Evolutionary conservation across 2,888 invertebrate genomes (phyloP).

Genomic region (Dusona sp.): DNA sequence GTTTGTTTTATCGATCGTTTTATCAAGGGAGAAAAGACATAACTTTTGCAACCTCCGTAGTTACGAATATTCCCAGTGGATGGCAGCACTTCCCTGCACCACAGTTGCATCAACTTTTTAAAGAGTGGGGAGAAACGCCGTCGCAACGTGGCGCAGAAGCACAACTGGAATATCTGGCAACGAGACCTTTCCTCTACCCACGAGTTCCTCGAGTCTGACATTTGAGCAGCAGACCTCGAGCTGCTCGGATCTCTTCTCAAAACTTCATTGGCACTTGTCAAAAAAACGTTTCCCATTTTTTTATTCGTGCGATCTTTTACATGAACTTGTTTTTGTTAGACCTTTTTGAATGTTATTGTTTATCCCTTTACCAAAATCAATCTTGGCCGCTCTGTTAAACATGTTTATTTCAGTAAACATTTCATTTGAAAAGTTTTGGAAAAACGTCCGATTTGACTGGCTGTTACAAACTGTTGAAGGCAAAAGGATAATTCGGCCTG

Average conservation of each 20-base stretch:
- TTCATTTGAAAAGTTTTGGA: background rate
- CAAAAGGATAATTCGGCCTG: background rate
- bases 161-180: conserved; percentile 40
- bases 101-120: conserved; percentile 26
- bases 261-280: conserved; percentile 1
- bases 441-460: background rate
- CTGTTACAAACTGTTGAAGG: background rate
- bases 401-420: background rate
- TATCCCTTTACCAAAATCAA: background rate
- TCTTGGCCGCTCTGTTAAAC: background rate
- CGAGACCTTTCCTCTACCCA: conserved; percentile 48
- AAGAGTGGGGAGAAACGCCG: conserved; percentile 53
- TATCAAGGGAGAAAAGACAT: conserved; percentile 65
- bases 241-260: conserved; percentile 57
- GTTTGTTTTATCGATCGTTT: background rate
- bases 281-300: background rate
- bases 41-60: conserved; percentile 70
- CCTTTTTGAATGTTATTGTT: background rate
- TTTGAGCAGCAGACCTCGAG: conserved; percentile 70
- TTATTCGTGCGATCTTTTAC: conserved; percentile 11
- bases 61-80: conserved; percentile 70
- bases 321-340: background rate
- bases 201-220: conserved; percentile 62
- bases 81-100: conserved; percentile 78
- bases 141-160: conserved; percentile 67